Evolutionary conservation across 2,113 vertebrate species (phyloP).

Genomic region (Hiodon alosoides): DNA sequence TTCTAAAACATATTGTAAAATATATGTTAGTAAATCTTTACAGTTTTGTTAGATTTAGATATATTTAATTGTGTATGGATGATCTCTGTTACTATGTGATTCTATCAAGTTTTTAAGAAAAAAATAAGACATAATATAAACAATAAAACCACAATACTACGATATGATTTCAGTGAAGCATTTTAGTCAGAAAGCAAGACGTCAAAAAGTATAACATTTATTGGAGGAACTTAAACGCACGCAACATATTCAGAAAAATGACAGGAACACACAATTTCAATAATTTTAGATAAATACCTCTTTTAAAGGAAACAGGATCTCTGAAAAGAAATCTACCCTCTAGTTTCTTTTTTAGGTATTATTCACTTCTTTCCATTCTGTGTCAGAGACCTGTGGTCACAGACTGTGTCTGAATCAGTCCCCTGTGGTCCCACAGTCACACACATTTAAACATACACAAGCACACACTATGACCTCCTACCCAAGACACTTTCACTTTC

Average conservation of each 20-base stretch:
- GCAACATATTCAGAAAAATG: background rate
- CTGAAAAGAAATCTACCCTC: constrained; percentile 25
- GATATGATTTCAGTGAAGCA: background rate
- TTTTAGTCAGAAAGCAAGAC: background rate
- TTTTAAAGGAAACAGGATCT: constrained; percentile 65
- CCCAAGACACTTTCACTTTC: background rate
- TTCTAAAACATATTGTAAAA: too few species aligned
- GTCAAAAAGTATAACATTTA: background rate
- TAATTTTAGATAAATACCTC: constrained; percentile 52
- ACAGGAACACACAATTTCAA: background rate
- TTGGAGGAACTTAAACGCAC: background rate
- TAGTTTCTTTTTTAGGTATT: constrained; percentile 27
- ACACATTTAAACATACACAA: background rate
- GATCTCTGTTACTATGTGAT: too few species aligned
- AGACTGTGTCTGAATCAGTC: constrained; percentile 18
- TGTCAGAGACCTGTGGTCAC: constrained; percentile 23
- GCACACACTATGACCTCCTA: constrained; percentile 10
- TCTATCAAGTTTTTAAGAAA: too few species aligned
- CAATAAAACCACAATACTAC: background rate
- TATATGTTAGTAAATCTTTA: too few species aligned
- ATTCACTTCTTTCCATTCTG: constrained; percentile 32
- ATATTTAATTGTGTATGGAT: too few species aligned
- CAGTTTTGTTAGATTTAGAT: too few species aligned
- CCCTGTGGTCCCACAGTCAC: constrained; percentile 21
- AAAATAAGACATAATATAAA: too few species aligned